Base-by-base conservation (phyloP, 2,113 vertebrate genomes). In the Lepidothrix coronata region DNA sequence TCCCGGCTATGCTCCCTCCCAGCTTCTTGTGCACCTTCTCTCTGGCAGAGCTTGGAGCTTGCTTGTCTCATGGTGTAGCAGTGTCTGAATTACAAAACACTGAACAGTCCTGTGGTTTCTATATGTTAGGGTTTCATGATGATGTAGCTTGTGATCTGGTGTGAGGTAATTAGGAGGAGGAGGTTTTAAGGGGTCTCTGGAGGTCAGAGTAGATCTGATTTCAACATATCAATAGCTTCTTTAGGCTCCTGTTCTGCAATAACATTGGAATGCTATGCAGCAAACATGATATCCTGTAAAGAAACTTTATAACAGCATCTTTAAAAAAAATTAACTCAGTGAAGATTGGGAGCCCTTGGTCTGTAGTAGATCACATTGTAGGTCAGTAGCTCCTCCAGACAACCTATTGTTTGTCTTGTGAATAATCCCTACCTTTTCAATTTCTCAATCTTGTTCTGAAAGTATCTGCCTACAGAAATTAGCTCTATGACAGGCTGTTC, bases 1-100 rank as follows among this genome's bases (percentile, higher is more conserved):
- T 44, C 19, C 21, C 0, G 0, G 18, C 31, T 33, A 2, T 51
- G 44, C 4, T 48, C n/a, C 12, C 33, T 73, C 59, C 19, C 62
- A 67, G 44, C 44, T 51, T 76, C 68, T 39, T 37, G 12, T 51
- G 51, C 37, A 43, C 35, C 57, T 73, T 41, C 14, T 51, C 37
- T 24, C 22, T 81, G 37, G 18, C 37, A 73, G 37, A 66, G 18
- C 22, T 66, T 48, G 54, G 30, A 79, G 16, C 30, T 52, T 80
- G 16, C 27, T 68, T 84, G n/a, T 10, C 20, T 68, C 9, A 13
- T 55, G 35, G 6, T 37, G 23, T 59, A 83, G 23, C 44, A 83
- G 25, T 61, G 9, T 43, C 49, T 43, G 57, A 86, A 51, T 35
- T 70, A 73, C 12, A 59, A 39, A 72, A 14, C 8, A 66, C 24